Evolutionary conservation across 1,140 invertebrate species (phyloP), one percentile per base, ranked within the genome.

Genomic region (Zaprionus capensis): DNA sequence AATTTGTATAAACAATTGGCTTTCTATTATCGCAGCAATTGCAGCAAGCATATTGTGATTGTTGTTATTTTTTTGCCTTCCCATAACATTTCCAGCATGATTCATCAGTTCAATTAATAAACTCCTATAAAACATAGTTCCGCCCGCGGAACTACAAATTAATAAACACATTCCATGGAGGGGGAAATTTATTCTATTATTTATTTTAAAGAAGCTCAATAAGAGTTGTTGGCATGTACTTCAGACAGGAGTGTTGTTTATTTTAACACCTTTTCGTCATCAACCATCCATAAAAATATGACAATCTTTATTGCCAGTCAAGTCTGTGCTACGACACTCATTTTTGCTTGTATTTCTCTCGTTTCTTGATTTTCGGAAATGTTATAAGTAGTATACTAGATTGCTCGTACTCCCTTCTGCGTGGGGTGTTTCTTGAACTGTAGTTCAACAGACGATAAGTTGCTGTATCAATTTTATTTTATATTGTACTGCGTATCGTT

Each of bases 1-100:
- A 71, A 59, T 71, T 65, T 24, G 34, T 51, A 14, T 36, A 53
- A 67, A 34, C 55, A 67, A 53, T 59, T 67, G 15, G 64, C 34
- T 44, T 44, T 31, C 24, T 57, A 56, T 57, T 67, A 67, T 67
- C 53, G 31, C 31, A 12, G n/a, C 34, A 55, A 66, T 14, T 55
- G 51, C 53, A 31, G 14, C 53, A 31, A 51, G 46, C 46, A 51
- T 22, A 22, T 51, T 51, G 46, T 51, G 46, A 51, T 24, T 51
- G 46, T 51, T 51, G 17, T 49, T 22, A 11, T 49, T 38, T 24
- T 24, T 51, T 64, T 14, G 4, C 57, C 22, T 46, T 24, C 3
- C 15, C 49, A 58, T 7, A 51, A 57, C 22, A 49, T 36, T 58
- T 38, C 24, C 31, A 22, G 20, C 51, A 56, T 70, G 72, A 75